Base-by-base conservation (phyloP, 2,888 invertebrate species). In the Cecidostiba fungosa region DNA sequence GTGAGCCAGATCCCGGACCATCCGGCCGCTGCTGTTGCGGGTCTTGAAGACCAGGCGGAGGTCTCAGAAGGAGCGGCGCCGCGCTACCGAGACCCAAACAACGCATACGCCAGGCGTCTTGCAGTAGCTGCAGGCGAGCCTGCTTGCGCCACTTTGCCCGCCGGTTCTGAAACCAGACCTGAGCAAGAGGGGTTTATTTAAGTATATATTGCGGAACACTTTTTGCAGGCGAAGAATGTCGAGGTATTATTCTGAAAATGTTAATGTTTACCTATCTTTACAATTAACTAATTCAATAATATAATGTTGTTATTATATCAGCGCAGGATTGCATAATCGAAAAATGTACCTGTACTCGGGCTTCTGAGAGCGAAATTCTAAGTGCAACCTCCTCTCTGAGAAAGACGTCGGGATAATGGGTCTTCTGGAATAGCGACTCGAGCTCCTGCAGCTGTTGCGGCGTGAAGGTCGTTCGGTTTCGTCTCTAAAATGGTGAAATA, bases 101-200 rank as follows among this genome's bases (percentile, higher is more conserved):
- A 87, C 98, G 95, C 97, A 98, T 97, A 89, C 98, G 94, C 98
- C 98, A 98, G 1, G 98, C 98, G 91, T 98, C 98, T 92, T 98
- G 98, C 29, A 98, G 94, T 79, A 98, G 94, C 91, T 98, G 98
- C 85, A 98, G 94, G 0, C 98, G 95, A 0, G 98, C 97, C 91
- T 98, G 97, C 92, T 98, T 98, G 26, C 98, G 95, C 98, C 98
- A 98, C 93, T 98, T 98, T 6, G 98, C 98, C 79, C 98, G 95
- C 69, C 98, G 95, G 92, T 98, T 98, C 94, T 98, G 98, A 94
- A 98, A 98, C 98, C 98, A 98, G 32, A 98, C 98, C 97, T 97
- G 92, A 14, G 19, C 0, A 12, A 5, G 23, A 3, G 26, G 14
- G 19, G 29, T n/a, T 59, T 59, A 70, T 39, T 47, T 47, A 6